These are phyloP conservation scores for Zeuzera pyrina DNA, from an alignment of 2,888 invertebrate genomes.

Conservation along the genomic window DNA sequence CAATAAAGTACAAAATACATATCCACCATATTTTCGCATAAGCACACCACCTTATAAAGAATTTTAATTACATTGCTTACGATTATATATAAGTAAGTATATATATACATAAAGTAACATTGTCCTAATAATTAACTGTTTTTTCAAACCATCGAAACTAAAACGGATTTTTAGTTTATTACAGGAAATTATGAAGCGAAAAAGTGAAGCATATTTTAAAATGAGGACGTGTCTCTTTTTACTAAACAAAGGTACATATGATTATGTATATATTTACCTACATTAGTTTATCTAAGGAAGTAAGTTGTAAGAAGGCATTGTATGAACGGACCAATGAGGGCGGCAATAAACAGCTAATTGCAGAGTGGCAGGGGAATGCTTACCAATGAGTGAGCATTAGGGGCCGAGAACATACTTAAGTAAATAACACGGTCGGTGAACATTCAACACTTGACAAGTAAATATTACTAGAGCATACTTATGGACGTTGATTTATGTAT, in stretches of 20 bases:
- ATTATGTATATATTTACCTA: background rate
- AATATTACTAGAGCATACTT: too few relatives aligned
- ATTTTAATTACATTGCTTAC: too few relatives aligned
- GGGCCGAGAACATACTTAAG: constrained; percentile 38
- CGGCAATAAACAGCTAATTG: constrained; percentile 60
- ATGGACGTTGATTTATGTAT: too few relatives aligned
- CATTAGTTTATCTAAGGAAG: constrained; percentile 7
- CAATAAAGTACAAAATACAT: too few relatives aligned
- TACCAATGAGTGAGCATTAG: constrained; percentile 68
- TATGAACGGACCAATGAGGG: constrained; percentile 39
- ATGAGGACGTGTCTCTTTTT: background rate
- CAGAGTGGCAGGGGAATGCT: constrained; percentile 48
- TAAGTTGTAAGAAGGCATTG: constrained; percentile 24
- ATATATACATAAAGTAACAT: too few relatives aligned
- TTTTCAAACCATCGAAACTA: too few relatives aligned
- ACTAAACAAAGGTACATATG: background rate
- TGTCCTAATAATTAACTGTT: too few relatives aligned
- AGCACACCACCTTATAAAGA: too few relatives aligned
- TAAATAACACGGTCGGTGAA: constrained; percentile 21
- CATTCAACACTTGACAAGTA: too few relatives aligned
- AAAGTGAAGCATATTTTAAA: background rate
- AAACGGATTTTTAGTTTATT: too few relatives aligned
- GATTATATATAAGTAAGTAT: too few relatives aligned
- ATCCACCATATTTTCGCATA: too few relatives aligned
- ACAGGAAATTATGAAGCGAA: background rate